phyloP scores from a whole-genome alignment of 2,888 invertebrate species.

The Pseudolycoriella hygida region DNA sequence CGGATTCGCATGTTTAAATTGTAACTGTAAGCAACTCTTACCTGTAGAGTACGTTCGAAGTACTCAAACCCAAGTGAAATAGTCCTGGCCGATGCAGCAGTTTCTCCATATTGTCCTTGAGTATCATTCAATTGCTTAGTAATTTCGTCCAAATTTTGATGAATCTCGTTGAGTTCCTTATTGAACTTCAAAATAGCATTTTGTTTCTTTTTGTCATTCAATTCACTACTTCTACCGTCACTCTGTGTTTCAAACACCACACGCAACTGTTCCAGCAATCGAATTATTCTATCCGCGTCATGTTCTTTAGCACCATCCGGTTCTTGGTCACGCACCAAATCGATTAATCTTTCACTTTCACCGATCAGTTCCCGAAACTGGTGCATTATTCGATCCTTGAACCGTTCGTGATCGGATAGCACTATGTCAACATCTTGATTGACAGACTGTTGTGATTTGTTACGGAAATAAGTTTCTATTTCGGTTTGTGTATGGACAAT shows the following conservation, averaged over 20 bases:
- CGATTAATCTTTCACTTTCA: slow-evolving; percentile 49
- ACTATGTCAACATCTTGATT: slow-evolving; percentile 35
- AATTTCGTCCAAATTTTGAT: slow-evolving; percentile 49
- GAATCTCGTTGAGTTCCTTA: slow-evolving; percentile 50
- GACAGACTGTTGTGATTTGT: slow-evolving; percentile 25
- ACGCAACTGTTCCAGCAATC: slow-evolving; percentile 39
- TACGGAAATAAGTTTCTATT: slow-evolving; percentile 36
- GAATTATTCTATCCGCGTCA: slow-evolving; percentile 49
- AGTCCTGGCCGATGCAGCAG: slow-evolving; percentile 47
- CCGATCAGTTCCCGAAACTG: slow-evolving; percentile 44
- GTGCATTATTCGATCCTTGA: slow-evolving; percentile 43
- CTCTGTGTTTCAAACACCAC: slow-evolving; percentile 46
- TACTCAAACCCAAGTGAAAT: slow-evolving; percentile 52
- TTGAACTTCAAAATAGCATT: slow-evolving; percentile 30
- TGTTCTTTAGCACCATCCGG: slow-evolving; percentile 44
- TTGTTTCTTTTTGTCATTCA: slow-evolving; percentile 35
- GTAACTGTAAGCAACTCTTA: too few relatives aligned
- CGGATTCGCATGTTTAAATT: too few relatives aligned
- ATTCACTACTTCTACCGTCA: slow-evolving; percentile 35
- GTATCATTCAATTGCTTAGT: slow-evolving; percentile 42
- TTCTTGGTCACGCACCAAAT: slow-evolving; percentile 51
- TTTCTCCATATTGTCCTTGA: slow-evolving; percentile 53
- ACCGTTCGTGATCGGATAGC: slow-evolving; percentile 43
- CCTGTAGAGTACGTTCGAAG: slow-evolving; percentile 62
- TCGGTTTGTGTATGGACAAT: slow-evolving; percentile 41